A percentile compares a stretch with the other conserved stretches of the same genome.
Evolutionary conservation across 2,888 invertebrate genomes (phyloP).

Genomic region (Coelinius sp.): DNA sequence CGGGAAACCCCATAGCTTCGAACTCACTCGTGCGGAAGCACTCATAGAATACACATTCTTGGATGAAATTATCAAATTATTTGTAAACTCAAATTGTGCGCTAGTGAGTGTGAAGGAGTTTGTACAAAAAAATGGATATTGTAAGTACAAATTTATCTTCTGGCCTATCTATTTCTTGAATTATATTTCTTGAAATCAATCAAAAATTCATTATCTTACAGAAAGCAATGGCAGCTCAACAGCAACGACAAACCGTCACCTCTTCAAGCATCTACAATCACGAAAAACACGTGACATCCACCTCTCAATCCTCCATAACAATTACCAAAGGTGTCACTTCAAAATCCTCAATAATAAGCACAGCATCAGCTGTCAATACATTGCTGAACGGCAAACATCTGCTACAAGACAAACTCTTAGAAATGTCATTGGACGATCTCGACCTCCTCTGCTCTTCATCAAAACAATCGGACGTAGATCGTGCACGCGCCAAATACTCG

Average conservation of each 20-base stretch:
- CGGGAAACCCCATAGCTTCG: too few species aligned
- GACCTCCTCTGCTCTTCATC: conserved; percentile 83
- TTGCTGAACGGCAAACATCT: conserved; percentile 78
- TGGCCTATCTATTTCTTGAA: too few species aligned
- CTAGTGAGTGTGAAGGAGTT: too few species aligned
- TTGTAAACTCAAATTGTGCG: too few species aligned
- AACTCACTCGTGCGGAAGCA: too few species aligned
- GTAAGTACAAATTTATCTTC: too few species aligned
- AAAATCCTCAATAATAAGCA: conserved; percentile 66
- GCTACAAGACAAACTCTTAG: conserved; percentile 80
- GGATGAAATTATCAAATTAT: too few species aligned
- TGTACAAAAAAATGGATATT: too few species aligned
- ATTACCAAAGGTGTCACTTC: conserved; percentile 82
- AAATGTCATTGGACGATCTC: conserved; percentile 83
- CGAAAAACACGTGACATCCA: conserved; percentile 81
- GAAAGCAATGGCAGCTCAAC: conserved; percentile 76
- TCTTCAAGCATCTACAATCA: conserved; percentile 85
- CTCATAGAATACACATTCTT: too few species aligned
- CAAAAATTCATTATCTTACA: too few species aligned
- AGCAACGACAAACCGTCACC: conserved; percentile 86
- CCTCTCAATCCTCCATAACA: conserved; percentile 83
- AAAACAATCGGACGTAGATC: conserved; percentile 84
- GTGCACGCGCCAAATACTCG: conserved; percentile 86
- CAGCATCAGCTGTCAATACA: conserved; percentile 75
- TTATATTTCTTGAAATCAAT: too few species aligned